Evolutionary conservation across 53 echinoderm and acorn worm species (phyloP), one percentile per base, ranked within the genome.

Genomic region (Paelopatides confundens): DNA sequence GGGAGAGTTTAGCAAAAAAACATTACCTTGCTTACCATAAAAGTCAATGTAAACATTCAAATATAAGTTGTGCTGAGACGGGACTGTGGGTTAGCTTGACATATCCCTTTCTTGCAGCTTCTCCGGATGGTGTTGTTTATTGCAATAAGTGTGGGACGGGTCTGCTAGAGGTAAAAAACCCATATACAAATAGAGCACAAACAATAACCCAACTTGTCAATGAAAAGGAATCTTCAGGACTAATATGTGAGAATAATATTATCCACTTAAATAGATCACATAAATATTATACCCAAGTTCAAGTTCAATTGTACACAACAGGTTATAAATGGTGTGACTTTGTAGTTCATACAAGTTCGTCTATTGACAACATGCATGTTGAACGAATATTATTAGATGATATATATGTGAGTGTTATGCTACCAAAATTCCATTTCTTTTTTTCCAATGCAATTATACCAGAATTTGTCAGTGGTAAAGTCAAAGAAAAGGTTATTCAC

Each of bases 141-240:
- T 94, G 95, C 65, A 85, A 63, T 18, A 49, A 85, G 28, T 94
- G 95, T 90, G 95, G 92, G 26, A 35, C 18, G 32, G 92, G 95
- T 4, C 35, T 90, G 21, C 2, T 90, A 3, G 92, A 95, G 58
- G 49, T 92, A 6, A 95, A 95, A 66, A 92, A 92, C 35, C 90
- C 92, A 43, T 94, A 87, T 53, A 93, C 74, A 14, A 34, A 84
- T 28, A 85, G 85, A 33, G 63, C 76, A 36, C 67, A 21, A 28
- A 63, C 82, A 26, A 89, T 94, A 17, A 47, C 36, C 23, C 54
- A 91, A 15, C 37, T 89, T 28, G 71, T 33, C 6, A 31, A 5
- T 0, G 46, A 82, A 62, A 91, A 88, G 54, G 91, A 85, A 27
- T 70, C 63, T 35, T 90, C 63, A n/a, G 33, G 76, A 14, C 84